Evolutionary conservation across 2,888 invertebrate species (phyloP), one percentile per base, ranked within the genome.

Genomic region (Macropis europaea): DNA sequence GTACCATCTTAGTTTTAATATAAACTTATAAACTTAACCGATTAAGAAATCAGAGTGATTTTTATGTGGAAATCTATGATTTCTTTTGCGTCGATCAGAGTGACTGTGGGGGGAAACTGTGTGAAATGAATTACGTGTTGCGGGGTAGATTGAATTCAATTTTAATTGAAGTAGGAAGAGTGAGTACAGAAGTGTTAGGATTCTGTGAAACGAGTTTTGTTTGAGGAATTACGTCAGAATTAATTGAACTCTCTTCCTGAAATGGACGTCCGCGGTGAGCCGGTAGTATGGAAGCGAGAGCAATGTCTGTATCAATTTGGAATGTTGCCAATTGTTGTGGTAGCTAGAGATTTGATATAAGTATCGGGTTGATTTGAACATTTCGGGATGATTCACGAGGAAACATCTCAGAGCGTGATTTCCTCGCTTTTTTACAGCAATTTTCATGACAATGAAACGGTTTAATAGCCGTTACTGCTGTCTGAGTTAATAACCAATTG

Each of bases 401-500:
- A 36, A 38, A 38, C 11, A 15, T 9, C n/a, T 0, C 17, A 2
- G 24, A 42, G 26, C 48, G 59, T 62, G 56, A 72, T 60, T 72
- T 77, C 40, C 50, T n/a, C 13, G 7, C 15, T 48, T 61, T 72
- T 66, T 56, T 43, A 24, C 42, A 56, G 52, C 38, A 52, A 70
- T 73, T 79, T 76, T 73, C 71, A 70, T 78, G 78, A 67, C 83
- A 78, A 73, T 81, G 79, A 84, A 82, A 81, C 70, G 73, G 66
- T 77, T 74, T 77, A 79, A 81, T 77, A 74, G 76, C 57, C 72
- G 82, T 75, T 80, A 82, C 73, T 74, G 77, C 73, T 64, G 79
- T 61, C 73, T 77, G 84, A 86, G 85, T 86, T 89, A 88, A 89
- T 86, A 84, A 88, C 85, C 86, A 88, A 89, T 89, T 89, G 88